Conservation (phyloP, 1,140 invertebrate genomes). For the Cydia fagiglandana region DNA sequence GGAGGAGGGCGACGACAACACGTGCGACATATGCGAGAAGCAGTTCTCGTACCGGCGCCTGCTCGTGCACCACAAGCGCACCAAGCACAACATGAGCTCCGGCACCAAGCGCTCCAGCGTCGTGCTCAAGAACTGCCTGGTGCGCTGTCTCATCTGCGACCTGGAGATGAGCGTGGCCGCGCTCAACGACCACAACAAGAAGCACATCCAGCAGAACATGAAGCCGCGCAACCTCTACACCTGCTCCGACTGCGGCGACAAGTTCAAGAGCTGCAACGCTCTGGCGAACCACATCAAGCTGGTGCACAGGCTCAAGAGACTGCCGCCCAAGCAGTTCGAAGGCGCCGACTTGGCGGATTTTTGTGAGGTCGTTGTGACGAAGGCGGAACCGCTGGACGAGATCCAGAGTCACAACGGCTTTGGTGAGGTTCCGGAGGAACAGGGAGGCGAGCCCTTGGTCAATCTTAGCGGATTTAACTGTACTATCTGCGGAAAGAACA, state of each 20-base stretch:
- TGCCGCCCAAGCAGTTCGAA: conserved; percentile 34
- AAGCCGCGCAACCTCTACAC: conserved; percentile 74
- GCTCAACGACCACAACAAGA: conserved; percentile 71
- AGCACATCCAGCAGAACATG: conserved; percentile 66
- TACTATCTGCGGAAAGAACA: conserved; percentile 64
- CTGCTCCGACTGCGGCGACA: conserved; percentile 63
- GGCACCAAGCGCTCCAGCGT: conserved; percentile 67
- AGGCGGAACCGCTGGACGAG: conserved; percentile 69
- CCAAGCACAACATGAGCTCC: conserved; percentile 66
- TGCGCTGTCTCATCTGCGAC: conserved; percentile 73
- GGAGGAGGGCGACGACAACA: conserved; percentile 60
- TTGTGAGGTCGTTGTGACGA: conserved; percentile 78
- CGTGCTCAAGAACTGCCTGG: conserved; percentile 65
- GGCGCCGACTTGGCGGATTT: conserved; percentile 69
- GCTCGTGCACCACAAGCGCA: conserved; percentile 61
- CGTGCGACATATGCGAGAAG: conserved; percentile 72
- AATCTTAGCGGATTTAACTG: conserved; percentile 67
- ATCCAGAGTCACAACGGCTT: conserved; percentile 73
- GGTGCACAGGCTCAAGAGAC: conserved; percentile 61
- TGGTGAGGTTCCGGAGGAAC: conserved; percentile 55
- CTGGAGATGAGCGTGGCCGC: conserved; percentile 69
- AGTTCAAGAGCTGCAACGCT: conserved; percentile 66
- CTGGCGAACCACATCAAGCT: conserved; percentile 68
- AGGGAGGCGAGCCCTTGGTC: conserved; percentile 44
- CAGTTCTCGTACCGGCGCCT: conserved; percentile 68